These are phyloP conservation scores for Incurvaria masculella DNA, from an alignment of 2,888 invertebrate species.

Conservation along the genomic window DNA sequence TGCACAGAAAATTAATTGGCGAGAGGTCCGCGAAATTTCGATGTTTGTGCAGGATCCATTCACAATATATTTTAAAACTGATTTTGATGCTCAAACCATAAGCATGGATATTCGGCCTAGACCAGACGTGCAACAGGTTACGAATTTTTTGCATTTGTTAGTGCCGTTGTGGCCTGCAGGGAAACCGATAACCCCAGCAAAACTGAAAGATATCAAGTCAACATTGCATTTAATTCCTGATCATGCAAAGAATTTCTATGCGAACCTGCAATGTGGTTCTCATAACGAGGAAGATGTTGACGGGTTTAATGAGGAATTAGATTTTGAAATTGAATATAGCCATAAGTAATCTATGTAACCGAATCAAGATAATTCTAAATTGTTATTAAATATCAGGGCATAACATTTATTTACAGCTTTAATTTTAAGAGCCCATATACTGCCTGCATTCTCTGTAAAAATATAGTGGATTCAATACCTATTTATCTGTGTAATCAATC, in stretches of 20 bases:
- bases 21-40: neutral
- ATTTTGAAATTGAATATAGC: conserved; percentile 1
- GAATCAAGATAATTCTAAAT: no score
- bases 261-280: neutral
- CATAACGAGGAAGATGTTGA: conserved; percentile 1
- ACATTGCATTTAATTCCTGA: neutral
- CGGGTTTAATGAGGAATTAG: conserved; percentile 1
- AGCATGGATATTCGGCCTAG: neutral
- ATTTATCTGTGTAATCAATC: no score
- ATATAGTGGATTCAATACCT: no score
- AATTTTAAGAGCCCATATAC: no score
- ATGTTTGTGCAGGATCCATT: neutral
- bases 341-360: neutral
- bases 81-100: neutral
- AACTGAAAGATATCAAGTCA: conserved; percentile 1
- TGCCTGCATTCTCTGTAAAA: no score
- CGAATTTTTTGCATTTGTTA: neutral
- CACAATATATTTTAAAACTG: conserved; percentile 1
- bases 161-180: neutral
- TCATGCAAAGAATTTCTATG: conserved; percentile 1
- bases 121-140: neutral
- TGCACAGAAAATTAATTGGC: neutral
- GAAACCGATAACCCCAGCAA: neutral
- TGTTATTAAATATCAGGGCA: no score
- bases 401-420: no score